phyloP scores from a whole-genome alignment of 2,113 vertebrate genomes.

The Chloropsis hardwickii region DNA sequence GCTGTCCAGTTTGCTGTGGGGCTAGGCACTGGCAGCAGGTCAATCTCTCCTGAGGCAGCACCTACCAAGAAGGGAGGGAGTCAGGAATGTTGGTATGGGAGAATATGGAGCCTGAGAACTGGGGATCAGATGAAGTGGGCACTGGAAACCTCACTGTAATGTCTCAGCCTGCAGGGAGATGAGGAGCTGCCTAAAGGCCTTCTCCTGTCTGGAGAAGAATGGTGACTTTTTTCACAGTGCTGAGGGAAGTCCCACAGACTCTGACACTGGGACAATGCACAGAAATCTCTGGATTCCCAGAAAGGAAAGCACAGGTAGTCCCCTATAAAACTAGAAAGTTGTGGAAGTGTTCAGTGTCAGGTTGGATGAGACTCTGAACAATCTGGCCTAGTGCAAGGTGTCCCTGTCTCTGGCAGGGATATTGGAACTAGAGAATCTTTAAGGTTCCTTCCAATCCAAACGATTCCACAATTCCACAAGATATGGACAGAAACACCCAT shows the following conservation, averaged over 20 bases:
- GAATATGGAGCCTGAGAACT: neutral
- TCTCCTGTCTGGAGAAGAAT: neutral
- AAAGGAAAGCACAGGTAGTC: neutral
- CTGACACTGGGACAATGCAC: neutral
- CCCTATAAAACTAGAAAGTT: neutral
- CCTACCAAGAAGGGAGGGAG: constrained; percentile 68
- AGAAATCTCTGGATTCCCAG: neutral
- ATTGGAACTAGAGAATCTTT: neutral
- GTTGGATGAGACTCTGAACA: neutral
- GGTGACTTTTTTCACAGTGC: neutral
- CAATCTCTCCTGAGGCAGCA: constrained; percentile 91
- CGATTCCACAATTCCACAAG: neutral
- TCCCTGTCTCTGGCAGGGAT: neutral
- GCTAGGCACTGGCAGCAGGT: constrained; percentile 89
- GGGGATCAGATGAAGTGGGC: neutral
- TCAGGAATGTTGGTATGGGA: neutral
- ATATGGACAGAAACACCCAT: neutral
- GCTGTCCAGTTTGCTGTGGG: constrained; percentile 92
- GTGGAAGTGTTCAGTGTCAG: neutral
- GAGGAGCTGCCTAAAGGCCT: neutral
- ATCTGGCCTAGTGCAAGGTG: neutral
- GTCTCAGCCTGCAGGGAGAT: neutral
- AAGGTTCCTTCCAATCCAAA: neutral
- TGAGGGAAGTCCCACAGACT: neutral
- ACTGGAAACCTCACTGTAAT: neutral